phyloP scores from a whole-genome alignment of 2,797 vertebrate genomes.

The Poliocrania exsul region DNA sequence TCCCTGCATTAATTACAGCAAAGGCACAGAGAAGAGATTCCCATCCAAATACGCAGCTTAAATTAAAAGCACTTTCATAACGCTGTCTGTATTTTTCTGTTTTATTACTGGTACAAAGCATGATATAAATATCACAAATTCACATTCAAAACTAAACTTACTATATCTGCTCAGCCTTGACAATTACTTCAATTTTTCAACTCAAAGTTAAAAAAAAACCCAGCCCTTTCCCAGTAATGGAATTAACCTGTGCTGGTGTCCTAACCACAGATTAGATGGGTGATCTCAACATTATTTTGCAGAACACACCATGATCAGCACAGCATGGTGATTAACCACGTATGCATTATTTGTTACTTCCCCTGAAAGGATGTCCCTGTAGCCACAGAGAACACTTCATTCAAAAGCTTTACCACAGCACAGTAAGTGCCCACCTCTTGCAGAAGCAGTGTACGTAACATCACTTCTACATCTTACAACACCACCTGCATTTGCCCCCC shows the following conservation, averaged over 20 bases:
- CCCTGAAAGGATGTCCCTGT: neutral
- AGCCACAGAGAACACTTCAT: accelerated
- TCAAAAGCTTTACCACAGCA: neutral
- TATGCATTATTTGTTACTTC: neutral
- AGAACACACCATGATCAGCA: neutral
- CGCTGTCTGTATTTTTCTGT: neutral
- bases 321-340: neutral
- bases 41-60: neutral
- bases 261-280: neutral
- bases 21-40: neutral
- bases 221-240: neutral
- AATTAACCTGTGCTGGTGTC: neutral
- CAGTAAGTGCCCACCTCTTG: neutral
- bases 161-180: neutral
- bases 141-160: neutral
- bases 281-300: neutral
- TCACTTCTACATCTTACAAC: neutral
- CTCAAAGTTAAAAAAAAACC: neutral
- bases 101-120: neutral
- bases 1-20: neutral
- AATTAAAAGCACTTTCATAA: neutral
- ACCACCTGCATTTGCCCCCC: neutral
- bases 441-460: neutral
- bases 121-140: neutral
- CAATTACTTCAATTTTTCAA: neutral